Evolutionary conservation across 2,797 vertebrate genomes (phyloP), one percentile per base, ranked within the genome.

Genomic region (Chrosomus eos): DNA sequence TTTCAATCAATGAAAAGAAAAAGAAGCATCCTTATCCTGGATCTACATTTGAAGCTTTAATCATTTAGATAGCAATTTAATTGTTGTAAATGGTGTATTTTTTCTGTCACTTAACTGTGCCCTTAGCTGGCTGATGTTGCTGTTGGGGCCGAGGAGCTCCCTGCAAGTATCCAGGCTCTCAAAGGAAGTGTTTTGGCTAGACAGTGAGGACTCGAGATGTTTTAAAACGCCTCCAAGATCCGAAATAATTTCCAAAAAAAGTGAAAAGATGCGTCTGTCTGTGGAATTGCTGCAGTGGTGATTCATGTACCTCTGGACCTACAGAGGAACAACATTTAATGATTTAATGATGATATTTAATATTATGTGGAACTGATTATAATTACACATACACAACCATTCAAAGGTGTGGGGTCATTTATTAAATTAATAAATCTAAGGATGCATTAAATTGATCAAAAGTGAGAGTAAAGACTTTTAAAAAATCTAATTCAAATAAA

Each of bases 291-390:
- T 88, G 45, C 95, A 96, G 87, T 96, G 78, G 4, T 95, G 92
- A 23, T 95, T 95, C 89, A 84, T 88, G 91, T 96, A 96, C 83
- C 51, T 89, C 84, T 95, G 94, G 2, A 97, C 95, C 95, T 97
- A 89, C 6, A 79, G 6, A 26, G 23, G 48, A n/a, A 60, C 7
- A 51, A 45, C 4, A 58, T 48, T 66, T 33, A 26, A 19, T 21
- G 18, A 45, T n/a, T 31, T 31, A n/a, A n/a, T n/a, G n/a, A n/a
- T n/a, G n/a, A 31, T 10, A 55, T 10, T 5, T 19, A 13, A 21
- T 75, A 23, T 23, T 23, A 55, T 55, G 21, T n/a, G 31, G 19
- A 36, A 75, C 31, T n/a, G 66, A 68, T 68, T 55, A 5, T 36
- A 55, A 4, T 21, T 33, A 33, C 26, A 45, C 7, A 28, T 18